Conservation (phyloP, 2,888 invertebrate species). For the Panopea generosa region DNA sequence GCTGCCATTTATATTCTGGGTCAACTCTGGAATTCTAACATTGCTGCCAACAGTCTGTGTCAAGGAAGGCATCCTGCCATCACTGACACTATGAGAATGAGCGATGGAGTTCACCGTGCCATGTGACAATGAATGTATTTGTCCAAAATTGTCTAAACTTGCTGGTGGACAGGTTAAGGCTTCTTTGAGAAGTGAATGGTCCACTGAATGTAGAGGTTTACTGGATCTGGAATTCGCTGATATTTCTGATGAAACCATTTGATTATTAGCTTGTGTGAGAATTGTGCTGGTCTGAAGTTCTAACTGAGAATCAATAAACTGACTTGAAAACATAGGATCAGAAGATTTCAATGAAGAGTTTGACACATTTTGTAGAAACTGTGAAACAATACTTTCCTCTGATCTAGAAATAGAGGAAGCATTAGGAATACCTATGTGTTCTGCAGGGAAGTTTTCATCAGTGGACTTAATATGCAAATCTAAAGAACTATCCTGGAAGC, state of each 20-base stretch:
- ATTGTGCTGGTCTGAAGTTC: constrained; percentile 4
- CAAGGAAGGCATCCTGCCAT: no score
- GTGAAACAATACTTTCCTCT: constrained; percentile 44
- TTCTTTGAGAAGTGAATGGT: constrained; percentile 41
- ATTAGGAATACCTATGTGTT: background rate
- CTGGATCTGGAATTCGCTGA: background rate
- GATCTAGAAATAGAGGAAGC: background rate
- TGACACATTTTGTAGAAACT: constrained; percentile 49
- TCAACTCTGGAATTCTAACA: background rate
- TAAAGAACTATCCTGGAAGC: constrained; percentile 15
- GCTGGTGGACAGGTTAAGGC: constrained; percentile 48
- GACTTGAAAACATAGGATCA: constrained; percentile 25
- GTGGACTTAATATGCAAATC: constrained; percentile 27
- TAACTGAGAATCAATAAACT: background rate
- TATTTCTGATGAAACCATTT: constrained; percentile 23
- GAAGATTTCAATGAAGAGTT: constrained; percentile 23
- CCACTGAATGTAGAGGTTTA: background rate
- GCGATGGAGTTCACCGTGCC: no score
- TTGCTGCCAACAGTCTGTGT: background rate
- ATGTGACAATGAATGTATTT: no score
- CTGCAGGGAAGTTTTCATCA: constrained; percentile 23
- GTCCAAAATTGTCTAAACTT: constrained; percentile 25
- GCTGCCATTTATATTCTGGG: background rate
- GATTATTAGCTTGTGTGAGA: constrained; percentile 25
- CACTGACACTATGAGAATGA: no score